Evolutionary conservation across 2,797 vertebrate genomes (phyloP).

Genomic region (Setipinna tenuifilis): DNA sequence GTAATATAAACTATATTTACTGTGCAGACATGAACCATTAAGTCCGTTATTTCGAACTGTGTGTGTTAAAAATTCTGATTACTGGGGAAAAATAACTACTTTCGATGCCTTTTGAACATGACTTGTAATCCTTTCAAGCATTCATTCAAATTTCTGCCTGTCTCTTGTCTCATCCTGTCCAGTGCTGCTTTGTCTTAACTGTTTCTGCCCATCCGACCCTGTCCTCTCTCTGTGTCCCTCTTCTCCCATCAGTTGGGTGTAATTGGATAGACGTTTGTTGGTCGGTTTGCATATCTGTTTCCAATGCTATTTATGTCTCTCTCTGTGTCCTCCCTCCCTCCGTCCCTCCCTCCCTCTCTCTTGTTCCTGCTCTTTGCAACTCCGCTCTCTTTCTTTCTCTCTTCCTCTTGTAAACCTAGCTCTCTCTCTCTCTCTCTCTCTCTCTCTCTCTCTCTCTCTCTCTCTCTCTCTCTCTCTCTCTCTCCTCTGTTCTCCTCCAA

Average conservation of each 20-base stretch:
- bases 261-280: slow-evolving; percentile 37
- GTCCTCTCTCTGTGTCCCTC: slow-evolving; percentile 22
- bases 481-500: slow-evolving; percentile 18
- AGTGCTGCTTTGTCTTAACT: background rate
- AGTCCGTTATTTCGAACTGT: no score
- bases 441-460: no score
- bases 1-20: no score
- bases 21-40: no score
- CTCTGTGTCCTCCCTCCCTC: background rate
- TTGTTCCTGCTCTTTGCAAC: slow-evolving; percentile 31
- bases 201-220: background rate
- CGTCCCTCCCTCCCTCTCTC: slow-evolving; percentile 27
- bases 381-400: no score
- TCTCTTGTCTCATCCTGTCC: background rate
- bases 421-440: slow-evolving; percentile 4
- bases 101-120: background rate
- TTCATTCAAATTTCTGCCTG: slow-evolving; percentile 19
- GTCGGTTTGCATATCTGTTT: slow-evolving; percentile 42
- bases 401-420: no score
- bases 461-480: slow-evolving; percentile 40
- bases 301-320: slow-evolving; percentile 44
- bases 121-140: background rate
- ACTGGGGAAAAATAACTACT: no score
- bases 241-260: slow-evolving; percentile 33
- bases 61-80: no score